These are phyloP conservation scores for Cetoscarus ocellatus DNA, from an alignment of 2,797 vertebrate genomes.

Conservation along the genomic window DNA sequence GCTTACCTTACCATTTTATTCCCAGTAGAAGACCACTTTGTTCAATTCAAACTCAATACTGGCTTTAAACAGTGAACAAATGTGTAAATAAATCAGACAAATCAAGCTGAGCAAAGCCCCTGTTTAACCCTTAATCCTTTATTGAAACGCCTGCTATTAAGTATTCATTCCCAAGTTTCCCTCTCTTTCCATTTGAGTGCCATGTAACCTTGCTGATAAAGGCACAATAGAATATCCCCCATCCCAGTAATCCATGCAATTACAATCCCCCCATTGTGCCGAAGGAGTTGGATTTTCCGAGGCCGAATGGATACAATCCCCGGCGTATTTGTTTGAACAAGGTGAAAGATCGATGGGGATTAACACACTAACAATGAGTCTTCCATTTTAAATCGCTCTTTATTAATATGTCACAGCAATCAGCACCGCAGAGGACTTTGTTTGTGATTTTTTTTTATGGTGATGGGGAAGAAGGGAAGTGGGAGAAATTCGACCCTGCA, in stretches of 20 bases:
- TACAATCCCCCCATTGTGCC: slow-evolving; percentile 78
- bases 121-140: slow-evolving; percentile 65
- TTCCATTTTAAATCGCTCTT: slow-evolving; percentile 68
- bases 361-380: slow-evolving; percentile 71
- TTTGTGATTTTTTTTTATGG: slow-evolving; percentile 68
- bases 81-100: slow-evolving; percentile 57
- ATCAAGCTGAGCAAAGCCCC: slow-evolving; percentile 20
- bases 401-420: slow-evolving; percentile 78
- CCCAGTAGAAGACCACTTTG: slow-evolving; percentile 61
- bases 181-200: slow-evolving; percentile 66
- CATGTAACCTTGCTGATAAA: slow-evolving; percentile 80
- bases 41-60: slow-evolving; percentile 43
- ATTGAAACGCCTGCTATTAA: slow-evolving; percentile 55
- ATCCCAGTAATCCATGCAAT: slow-evolving; percentile 79
- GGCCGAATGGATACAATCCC: slow-evolving; percentile 58
- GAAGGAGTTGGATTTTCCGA: slow-evolving; percentile 62
- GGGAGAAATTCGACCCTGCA: slow-evolving; percentile 78
- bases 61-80: slow-evolving; percentile 56
- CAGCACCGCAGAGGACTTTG: slow-evolving; percentile 59
- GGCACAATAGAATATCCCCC: slow-evolving; percentile 74
- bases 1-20: slow-evolving; percentile 38
- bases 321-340: slow-evolving; percentile 67
- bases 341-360: slow-evolving; percentile 82
- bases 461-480: slow-evolving; percentile 12
- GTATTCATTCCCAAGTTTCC: slow-evolving; percentile 59